Percentiles rank a stretch among this genome's conserved stretches.
phyloP scores from a whole-genome alignment of 2,797 vertebrate genomes.

The Hydrophis major region DNA sequence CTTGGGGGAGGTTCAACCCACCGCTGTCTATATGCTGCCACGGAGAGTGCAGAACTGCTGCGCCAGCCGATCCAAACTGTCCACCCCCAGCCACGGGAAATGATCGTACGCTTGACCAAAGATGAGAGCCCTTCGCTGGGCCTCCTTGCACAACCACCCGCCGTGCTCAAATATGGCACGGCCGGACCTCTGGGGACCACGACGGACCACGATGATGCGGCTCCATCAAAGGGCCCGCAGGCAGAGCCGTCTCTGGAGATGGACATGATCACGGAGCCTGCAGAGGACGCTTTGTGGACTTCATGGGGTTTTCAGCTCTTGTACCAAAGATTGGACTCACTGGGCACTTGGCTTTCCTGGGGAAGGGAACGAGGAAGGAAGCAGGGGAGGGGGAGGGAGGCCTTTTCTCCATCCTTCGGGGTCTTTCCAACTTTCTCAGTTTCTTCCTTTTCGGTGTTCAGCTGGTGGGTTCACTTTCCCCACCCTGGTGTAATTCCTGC shows the following conservation, averaged over 20 bases:
- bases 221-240: background rate
- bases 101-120: constrained; percentile 1
- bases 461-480: constrained; percentile 68
- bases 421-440: background rate
- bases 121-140: background rate
- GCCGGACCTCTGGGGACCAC: background rate
- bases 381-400: background rate
- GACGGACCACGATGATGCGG: too few relatives aligned
- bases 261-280: background rate
- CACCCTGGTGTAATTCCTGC: constrained; percentile 67
- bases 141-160: background rate
- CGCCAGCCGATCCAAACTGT: background rate
- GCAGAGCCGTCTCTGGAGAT: background rate
- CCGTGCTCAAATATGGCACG: background rate
- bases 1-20: background rate
- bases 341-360: constrained; percentile 17
- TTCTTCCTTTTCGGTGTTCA: constrained; percentile 67
- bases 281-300: background rate
- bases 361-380: background rate
- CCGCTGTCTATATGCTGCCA: too few relatives aligned
- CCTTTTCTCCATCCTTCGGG: constrained; percentile 55
- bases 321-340: constrained; percentile 66
- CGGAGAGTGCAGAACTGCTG: background rate
- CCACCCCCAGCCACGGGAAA: background rate
- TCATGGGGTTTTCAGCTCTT: constrained; percentile 46